Percentiles rank a stretch among this genome's conserved stretches.
phyloP scores from a whole-genome alignment of 37 sponge, comb jelly and placozoan species.

The Bolinopsis microptera region DNA sequence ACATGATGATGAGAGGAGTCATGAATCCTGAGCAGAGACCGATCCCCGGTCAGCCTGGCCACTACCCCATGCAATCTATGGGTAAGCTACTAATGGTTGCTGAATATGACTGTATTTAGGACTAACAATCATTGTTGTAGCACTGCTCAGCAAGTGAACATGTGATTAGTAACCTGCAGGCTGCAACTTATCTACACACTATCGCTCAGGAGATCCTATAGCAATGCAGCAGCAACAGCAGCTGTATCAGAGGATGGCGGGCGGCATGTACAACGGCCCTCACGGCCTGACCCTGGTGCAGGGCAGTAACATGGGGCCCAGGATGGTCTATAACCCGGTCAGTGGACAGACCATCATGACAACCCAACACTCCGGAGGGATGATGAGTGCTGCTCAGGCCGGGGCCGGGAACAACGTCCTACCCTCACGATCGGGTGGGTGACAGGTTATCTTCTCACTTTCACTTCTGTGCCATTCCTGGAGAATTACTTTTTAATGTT shows the following conservation, averaged over 20 bases:
- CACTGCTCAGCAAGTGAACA: no score
- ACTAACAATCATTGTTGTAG: no score
- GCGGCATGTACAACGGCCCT: slow-evolving; percentile 29
- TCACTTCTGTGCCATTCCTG: no score
- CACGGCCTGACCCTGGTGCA: slow-evolving; percentile 37
- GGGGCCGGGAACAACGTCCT: not conserved
- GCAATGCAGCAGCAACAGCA: slow-evolving; percentile 56
- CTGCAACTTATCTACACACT: no score
- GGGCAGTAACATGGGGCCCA: slow-evolving; percentile 27
- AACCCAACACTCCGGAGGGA: slow-evolving; percentile 43
- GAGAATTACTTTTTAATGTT: no score
- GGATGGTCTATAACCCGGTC: slow-evolving; percentile 63
- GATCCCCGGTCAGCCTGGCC: not conserved
- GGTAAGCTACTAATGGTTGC: not conserved
- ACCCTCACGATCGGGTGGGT: not conserved
- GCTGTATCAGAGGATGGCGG: slow-evolving; percentile 58
- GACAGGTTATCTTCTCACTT: not conserved
- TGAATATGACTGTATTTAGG: no score
- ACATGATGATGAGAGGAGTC: slow-evolving; percentile 48
- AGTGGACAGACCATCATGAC: slow-evolving; percentile 64
- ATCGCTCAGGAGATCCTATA: not conserved
- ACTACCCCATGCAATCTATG: slow-evolving; percentile 41
- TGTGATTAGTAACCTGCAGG: no score
- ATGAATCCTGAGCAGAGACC: not conserved
- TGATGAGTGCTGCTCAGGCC: not conserved